These are phyloP conservation scores for Phaetusa simplex DNA, from an alignment of 2,113 vertebrate genomes.

Conservation along the genomic window DNA sequence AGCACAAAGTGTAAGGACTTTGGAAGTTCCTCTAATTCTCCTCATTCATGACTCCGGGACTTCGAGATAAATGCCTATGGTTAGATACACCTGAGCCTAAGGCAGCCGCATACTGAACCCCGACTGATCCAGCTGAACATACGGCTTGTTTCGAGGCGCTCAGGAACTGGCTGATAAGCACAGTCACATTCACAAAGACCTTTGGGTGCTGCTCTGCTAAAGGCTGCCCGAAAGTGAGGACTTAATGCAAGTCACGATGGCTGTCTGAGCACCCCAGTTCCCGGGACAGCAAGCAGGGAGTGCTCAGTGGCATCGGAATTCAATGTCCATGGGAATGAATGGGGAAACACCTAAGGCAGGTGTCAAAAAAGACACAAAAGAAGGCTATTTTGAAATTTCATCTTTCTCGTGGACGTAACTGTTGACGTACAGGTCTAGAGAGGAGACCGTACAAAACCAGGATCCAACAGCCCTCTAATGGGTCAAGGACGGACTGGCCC, in stretches of 20 bases:
- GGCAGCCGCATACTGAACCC: not conserved
- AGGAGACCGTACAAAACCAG: not conserved
- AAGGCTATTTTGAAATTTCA: not conserved
- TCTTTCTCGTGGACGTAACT: not conserved
- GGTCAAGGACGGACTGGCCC: not conserved
- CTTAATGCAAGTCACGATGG: not conserved
- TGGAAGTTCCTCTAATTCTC: not conserved
- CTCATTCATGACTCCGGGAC: not conserved
- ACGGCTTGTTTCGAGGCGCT: fast-evolving
- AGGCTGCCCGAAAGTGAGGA: not conserved
- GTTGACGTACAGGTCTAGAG: not conserved
- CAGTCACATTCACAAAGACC: not conserved
- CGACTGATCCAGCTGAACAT: not conserved
- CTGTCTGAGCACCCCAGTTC: not conserved
- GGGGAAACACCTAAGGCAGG: not conserved
- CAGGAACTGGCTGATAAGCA: not conserved
- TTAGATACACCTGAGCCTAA: not conserved
- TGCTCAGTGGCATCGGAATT: not conserved
- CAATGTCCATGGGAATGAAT: not conserved
- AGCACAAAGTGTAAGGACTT: not conserved
- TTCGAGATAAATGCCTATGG: not conserved
- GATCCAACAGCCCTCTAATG: not conserved
- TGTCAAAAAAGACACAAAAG: not conserved
- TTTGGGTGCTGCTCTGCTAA: not conserved
- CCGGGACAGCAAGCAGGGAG: not conserved